Conservation (phyloP, 35 echinoderm and acorn worm species). For the Hemicentrotus pulcherrimus region DNA sequence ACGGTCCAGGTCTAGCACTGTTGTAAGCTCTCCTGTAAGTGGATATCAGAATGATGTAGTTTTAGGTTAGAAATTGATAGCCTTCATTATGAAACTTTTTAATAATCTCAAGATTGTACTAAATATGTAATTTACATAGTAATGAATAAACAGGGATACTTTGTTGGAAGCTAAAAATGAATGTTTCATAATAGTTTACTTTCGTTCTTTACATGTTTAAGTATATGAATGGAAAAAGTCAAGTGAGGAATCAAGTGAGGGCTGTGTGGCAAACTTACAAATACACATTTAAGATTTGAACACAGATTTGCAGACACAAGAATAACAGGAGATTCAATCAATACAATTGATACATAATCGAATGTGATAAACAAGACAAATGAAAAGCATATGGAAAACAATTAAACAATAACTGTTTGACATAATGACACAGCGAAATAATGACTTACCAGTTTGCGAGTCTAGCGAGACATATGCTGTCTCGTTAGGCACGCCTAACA, state of each 20-base stretch:
- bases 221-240: not conserved
- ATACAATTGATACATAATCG: no score
- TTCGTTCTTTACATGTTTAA: not conserved
- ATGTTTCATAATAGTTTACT: not conserved
- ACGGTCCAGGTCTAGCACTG: not conserved
- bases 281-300: not conserved
- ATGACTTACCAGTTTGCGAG: slow-evolving; percentile 20
- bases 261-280: not conserved
- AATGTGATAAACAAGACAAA: no score
- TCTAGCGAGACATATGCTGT: slow-evolving; percentile 28
- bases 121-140: no score
- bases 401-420: no score
- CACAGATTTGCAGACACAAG: no score
- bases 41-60: not conserved
- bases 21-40: slow-evolving; percentile 39
- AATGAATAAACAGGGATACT: no score
- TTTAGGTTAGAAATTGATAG: not conserved
- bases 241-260: not conserved
- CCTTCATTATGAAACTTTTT: not conserved
- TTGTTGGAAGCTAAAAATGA: not conserved
- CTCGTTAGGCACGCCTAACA: slow-evolving; percentile 32
- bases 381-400: no score
- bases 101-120: not conserved
- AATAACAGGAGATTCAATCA: no score
- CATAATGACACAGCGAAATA: not conserved